Evolutionary conservation across 2,113 vertebrate species (phyloP).

Genomic region (Panurus biarmicus): DNA sequence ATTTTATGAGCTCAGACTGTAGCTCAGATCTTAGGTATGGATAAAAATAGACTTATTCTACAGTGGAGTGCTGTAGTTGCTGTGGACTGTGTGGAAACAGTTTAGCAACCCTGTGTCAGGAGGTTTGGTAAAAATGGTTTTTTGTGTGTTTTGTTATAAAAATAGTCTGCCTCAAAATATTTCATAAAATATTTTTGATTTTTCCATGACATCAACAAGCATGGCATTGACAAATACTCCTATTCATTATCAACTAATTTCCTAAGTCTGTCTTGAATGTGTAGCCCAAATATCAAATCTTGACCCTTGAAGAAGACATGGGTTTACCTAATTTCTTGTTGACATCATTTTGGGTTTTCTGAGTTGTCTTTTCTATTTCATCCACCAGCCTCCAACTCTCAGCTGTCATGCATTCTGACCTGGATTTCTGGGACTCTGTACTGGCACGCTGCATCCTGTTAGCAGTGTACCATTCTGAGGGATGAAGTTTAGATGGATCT

Average conservation of each 20-base stretch:
- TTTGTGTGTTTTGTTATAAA: not conserved
- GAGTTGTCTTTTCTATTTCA: constrained; percentile 77
- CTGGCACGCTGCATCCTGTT: constrained; percentile 65
- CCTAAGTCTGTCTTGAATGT: not conserved
- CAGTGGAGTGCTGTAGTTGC: not conserved
- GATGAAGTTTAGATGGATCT: constrained; percentile 66
- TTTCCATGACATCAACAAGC: not conserved
- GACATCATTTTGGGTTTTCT: constrained; percentile 75
- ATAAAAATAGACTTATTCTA: not conserved
- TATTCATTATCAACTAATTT: not conserved
- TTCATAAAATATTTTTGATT: not conserved
- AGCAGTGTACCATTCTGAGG: constrained; percentile 69
- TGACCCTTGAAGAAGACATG: not conserved
- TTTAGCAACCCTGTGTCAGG: not conserved
- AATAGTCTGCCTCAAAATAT: not conserved
- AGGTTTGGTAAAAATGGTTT: not conserved
- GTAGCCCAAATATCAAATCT: not conserved
- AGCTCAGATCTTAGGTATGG: not conserved
- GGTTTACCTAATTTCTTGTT: constrained; percentile 82
- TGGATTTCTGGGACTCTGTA: constrained; percentile 70
- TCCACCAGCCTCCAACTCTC: constrained; percentile 79
- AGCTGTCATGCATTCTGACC: constrained; percentile 71
- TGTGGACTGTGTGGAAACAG: not conserved
- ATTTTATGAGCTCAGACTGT: not conserved
- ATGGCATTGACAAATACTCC: not conserved